Conservation (phyloP, 2,888 invertebrate genomes). For the Callinectes sapidus region DNA sequence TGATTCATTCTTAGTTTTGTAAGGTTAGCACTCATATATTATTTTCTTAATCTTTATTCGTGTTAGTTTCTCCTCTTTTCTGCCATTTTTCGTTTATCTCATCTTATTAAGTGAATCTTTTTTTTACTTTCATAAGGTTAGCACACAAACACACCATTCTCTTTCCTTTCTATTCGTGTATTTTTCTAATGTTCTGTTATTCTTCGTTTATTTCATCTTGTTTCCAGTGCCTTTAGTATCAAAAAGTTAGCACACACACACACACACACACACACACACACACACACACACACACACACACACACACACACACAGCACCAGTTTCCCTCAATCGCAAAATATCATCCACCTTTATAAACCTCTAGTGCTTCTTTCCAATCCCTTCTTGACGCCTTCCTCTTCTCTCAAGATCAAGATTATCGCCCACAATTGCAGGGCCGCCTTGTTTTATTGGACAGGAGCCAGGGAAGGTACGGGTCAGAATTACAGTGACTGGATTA, state of each 20-base stretch:
- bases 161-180: no score
- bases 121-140: no score
- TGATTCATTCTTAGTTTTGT: no score
- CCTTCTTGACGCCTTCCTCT: neutral
- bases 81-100: no score
- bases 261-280: slow-evolving; percentile 3
- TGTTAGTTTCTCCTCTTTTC: no score
- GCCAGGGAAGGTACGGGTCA: neutral
- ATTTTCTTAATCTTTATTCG: no score
- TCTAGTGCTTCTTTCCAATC: neutral
- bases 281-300: slow-evolving; percentile 27
- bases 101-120: no score
- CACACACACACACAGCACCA: slow-evolving; percentile 10
- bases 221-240: no score
- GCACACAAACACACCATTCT: neutral
- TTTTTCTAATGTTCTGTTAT: no score
- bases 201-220: no score
- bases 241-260: neutral
- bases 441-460: neutral
- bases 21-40: no score
- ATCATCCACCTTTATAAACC: neutral
- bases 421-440: neutral
- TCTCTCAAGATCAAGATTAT: neutral
- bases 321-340: neutral
- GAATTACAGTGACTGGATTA: neutral